Evolutionary conservation across 2,113 vertebrate species (phyloP), one percentile per base, ranked within the genome.

Genomic region (Ceyx margarethae): DNA sequence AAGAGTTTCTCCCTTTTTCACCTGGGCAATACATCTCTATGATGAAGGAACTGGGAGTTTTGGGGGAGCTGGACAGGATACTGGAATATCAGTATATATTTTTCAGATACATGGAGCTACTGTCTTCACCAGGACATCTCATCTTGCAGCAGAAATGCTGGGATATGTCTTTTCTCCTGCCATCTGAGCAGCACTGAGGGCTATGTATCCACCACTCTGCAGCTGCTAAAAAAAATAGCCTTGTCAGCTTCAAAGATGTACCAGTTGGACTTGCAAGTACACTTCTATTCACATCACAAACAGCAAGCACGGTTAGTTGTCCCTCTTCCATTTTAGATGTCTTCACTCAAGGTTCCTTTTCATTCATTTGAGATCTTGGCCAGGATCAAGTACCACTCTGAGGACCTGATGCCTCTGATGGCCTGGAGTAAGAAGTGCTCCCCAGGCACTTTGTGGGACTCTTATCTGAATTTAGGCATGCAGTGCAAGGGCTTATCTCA

Each of bases 251-350:
- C 76, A 74, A 42, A 62, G 26, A 8, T 20, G 1, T 37, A 40
- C 23, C 1, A 1, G 3, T 54, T n/a, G 33, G 61, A 13, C 54
- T 93, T 79, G 65, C 46, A 83, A 83, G 37, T 57, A 18, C 13
- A 4, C 21, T 67, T 64, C 35, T 51, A 0, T 23, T 31, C 28
- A 25, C 28, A 20, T 79, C 29, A 18, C 0, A 4, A 37, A 1
- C 21, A 66, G 17, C 68, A 56, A 14, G 17, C 3, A 0, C 48
- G 7, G 6, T 8, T 78, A 23, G 2, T 43, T 78, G 21, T 82
- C 54, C 50, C 29, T 65, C 26, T 82, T 33, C 29, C 29, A 6
- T 57, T 79, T 65, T 81, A 45, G 13, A 4, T 71, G 23, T 72
- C 20, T 31, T 22, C 0, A 1, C 9, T 50, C 0, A 8, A 57